Percentiles rank a stretch among this genome's conserved stretches.
Conservation (phyloP, 30 jellyfish, hydroid and myxozoan species). For the Hydractinia echinata region DNA sequence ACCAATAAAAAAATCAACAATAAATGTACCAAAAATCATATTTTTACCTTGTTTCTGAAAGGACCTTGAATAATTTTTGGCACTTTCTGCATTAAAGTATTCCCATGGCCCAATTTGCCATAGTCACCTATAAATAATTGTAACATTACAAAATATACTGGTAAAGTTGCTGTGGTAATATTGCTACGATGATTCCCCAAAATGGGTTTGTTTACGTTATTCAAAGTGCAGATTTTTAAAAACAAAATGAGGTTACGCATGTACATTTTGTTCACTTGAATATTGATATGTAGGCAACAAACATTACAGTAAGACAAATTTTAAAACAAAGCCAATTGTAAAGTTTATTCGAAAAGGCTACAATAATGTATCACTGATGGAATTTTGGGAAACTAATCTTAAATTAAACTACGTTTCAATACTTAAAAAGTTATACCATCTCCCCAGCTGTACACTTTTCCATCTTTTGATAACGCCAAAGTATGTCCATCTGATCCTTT, state of each 20-base stretch:
- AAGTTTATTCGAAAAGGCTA: no score
- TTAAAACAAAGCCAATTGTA: no score
- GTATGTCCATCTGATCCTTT: slow-evolving; percentile 97
- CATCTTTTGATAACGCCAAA: slow-evolving; percentile 77
- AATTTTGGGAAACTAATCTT: no score
- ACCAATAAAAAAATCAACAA: not conserved
- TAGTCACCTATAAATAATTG: slow-evolving; percentile 59
- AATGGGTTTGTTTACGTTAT: not conserved
- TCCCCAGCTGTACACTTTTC: slow-evolving; percentile 95
- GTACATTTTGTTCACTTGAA: no score
- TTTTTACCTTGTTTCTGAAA: slow-evolving; percentile 61
- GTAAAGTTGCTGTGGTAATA: not conserved
- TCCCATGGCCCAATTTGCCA: slow-evolving; percentile 98
- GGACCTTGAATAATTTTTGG: slow-evolving; percentile 83
- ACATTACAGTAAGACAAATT: no score
- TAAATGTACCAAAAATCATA: not conserved
- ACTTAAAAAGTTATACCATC: slow-evolving; percentile 59
- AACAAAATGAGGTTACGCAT: no score
- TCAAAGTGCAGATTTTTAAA: no score
- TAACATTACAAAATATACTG: not conserved
- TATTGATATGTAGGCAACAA: no score
- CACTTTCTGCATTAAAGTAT: slow-evolving; percentile 70
- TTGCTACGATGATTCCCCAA: not conserved
- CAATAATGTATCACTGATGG: no score
- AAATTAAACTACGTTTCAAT: no score